These are phyloP conservation scores for Colletes collaris DNA, from an alignment of 2,888 invertebrate genomes.

Conservation along the genomic window DNA sequence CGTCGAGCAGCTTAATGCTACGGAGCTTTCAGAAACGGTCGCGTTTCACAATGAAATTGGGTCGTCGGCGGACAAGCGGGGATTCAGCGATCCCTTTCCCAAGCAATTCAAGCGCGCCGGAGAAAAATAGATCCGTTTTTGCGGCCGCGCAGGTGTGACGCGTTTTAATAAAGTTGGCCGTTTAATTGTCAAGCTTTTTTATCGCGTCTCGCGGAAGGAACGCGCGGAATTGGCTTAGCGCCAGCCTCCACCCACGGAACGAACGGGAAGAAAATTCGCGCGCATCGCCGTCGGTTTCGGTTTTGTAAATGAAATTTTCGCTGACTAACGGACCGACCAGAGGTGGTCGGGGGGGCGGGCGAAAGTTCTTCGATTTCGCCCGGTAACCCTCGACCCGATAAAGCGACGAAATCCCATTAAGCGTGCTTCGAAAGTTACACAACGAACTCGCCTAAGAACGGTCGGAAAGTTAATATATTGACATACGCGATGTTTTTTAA, in stretches of 20 bases:
- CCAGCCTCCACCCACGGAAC: constrained; percentile 16
- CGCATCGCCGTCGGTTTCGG: constrained; percentile 1
- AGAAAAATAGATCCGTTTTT: constrained; percentile 41
- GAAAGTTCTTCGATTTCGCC: constrained; percentile 16
- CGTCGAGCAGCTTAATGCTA: no score
- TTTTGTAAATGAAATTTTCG: constrained; percentile 24
- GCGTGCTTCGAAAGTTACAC: constrained; percentile 23
- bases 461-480: constrained; percentile 28
- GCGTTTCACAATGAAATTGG: constrained; percentile 26
- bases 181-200: constrained; percentile 59
- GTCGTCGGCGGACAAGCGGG: constrained; percentile 15
- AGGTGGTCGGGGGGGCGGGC: background rate
- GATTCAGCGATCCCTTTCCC: constrained; percentile 18
- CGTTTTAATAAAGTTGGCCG: constrained; percentile 61
- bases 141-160: constrained; percentile 39
- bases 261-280: constrained; percentile 27
- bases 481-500: constrained; percentile 30
- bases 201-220: constrained; percentile 28
- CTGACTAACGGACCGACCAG: background rate
- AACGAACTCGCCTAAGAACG: constrained; percentile 6
- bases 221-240: constrained; percentile 12
- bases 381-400: constrained; percentile 28
- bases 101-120: background rate
- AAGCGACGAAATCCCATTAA: constrained; percentile 43
- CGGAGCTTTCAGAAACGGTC: background rate